Percentiles rank a stretch among this genome's conserved stretches.
Evolutionary conservation across 2,797 vertebrate species (phyloP).

Genomic region (Harpagifer antarcticus): DNA sequence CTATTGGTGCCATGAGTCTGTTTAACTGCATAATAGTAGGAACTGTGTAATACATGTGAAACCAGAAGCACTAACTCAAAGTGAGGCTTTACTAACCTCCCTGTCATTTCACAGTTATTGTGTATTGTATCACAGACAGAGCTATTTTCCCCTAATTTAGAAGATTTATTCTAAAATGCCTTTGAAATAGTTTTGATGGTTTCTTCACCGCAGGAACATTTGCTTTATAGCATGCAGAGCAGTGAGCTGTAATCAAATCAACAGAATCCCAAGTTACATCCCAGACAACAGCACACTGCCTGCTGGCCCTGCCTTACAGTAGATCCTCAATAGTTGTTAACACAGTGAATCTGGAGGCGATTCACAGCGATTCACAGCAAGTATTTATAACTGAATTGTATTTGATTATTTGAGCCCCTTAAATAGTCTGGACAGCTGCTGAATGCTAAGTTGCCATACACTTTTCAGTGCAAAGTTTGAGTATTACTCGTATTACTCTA

Average conservation of each 20-base stretch:
- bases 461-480: conserved; percentile 7
- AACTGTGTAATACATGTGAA: conserved; percentile 8
- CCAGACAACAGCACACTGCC: conserved; percentile 50
- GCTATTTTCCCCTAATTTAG: conserved; percentile 8
- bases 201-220: conserved; percentile 49
- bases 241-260: conserved; percentile 59
- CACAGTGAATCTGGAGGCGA: not conserved
- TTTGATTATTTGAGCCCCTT: not conserved
- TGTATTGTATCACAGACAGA: conserved; percentile 19
- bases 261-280: conserved; percentile 45
- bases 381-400: not conserved
- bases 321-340: conserved; percentile 5
- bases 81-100: not conserved
- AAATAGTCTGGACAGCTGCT: conserved; percentile 18
- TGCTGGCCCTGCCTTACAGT: conserved; percentile 17
- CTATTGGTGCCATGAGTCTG: not conserved
- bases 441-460: conserved; percentile 1
- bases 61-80: conserved; percentile 6
- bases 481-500: not conserved
- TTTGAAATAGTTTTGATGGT: conserved; percentile 35
- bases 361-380: not conserved
- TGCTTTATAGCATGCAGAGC: conserved; percentile 48
- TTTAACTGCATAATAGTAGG: not conserved
- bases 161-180: conserved; percentile 28
- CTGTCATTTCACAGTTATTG: conserved; percentile 19